Conservation (phyloP, 1,140 invertebrate species). For the Hesperophylax magnus region DNA sequence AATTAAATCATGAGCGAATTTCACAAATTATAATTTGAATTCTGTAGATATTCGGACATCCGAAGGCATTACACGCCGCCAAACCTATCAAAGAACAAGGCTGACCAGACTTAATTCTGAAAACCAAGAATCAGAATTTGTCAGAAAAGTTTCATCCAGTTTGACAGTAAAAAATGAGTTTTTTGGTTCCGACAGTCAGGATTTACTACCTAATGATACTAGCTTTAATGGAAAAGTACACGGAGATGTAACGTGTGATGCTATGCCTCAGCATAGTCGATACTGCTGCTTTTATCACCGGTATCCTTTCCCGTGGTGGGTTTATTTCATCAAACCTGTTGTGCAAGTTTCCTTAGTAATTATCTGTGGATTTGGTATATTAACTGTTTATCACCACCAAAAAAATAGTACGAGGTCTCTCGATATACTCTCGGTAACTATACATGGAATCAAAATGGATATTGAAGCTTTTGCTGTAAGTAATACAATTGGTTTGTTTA, state of each 20-base stretch:
- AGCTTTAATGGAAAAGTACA: neutral
- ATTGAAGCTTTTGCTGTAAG: constrained; percentile 30
- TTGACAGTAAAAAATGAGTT: constrained; percentile 5
- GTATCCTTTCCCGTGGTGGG: constrained; percentile 17
- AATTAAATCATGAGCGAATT: too few relatives aligned
- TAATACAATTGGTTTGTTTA: neutral
- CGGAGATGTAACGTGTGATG: neutral
- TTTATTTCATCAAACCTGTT: constrained; percentile 18
- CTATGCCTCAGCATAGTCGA: neutral
- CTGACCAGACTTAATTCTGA: neutral
- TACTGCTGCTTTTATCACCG: constrained; percentile 6
- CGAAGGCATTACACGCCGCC: neutral
- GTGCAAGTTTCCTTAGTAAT: constrained; percentile 19
- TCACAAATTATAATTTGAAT: neutral
- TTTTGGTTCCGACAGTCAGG: neutral
- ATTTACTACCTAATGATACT: constrained; percentile 1
- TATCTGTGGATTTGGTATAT: neutral
- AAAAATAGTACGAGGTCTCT: neutral
- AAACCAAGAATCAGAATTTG: neutral
- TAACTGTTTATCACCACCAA: neutral
- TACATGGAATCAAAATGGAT: constrained; percentile 10
- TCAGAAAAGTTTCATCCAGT: neutral
- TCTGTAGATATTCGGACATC: neutral
- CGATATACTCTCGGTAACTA: neutral
- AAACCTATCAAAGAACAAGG: constrained; percentile 19